Percentiles rank a stretch among this genome's conserved stretches.
These are phyloP conservation scores for Lagria hirta DNA, from an alignment of 2,888 invertebrate genomes.

Conservation along the genomic window DNA sequence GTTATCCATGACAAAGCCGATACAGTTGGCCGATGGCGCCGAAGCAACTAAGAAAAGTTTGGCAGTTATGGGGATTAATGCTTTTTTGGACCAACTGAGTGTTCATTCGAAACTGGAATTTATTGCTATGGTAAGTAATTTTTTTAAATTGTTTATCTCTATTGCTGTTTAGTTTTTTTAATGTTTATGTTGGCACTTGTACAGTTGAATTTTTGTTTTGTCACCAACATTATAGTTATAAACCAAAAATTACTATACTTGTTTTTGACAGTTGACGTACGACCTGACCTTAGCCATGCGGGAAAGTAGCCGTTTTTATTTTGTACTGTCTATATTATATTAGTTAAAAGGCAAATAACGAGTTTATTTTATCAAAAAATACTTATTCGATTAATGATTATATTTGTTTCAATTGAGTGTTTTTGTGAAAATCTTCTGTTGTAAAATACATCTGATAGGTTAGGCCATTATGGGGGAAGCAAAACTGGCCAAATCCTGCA, in stretches of 20 bases:
- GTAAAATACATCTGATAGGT: conserved; percentile 28
- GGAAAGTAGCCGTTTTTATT: conserved; percentile 35
- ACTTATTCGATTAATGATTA: too few relatives aligned
- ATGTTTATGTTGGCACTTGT: conserved; percentile 7
- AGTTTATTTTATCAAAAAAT: too few relatives aligned
- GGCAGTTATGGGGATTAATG: conserved; percentile 66
- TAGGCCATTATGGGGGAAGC: conserved; percentile 47
- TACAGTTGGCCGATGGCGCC: conserved; percentile 55
- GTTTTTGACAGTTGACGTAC: too few relatives aligned
- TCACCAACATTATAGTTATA: not conserved
- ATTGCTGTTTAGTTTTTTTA: conserved; percentile 7
- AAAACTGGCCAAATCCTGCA: conserved; percentile 39
- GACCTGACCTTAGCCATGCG: conserved; percentile 45
- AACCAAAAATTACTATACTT: conserved; percentile 26
- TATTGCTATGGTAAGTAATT: conserved; percentile 69
- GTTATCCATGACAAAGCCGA: conserved; percentile 68
- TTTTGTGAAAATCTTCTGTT: not conserved
- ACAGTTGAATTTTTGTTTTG: conserved; percentile 2
- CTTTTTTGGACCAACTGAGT: conserved; percentile 66
- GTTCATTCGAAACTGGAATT: conserved; percentile 70
- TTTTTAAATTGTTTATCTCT: conserved; percentile 10
- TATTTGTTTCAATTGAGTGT: too few relatives aligned
- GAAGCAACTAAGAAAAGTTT: conserved; percentile 64
- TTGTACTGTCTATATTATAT: too few relatives aligned
- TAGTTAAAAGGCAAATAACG: too few relatives aligned